Conservation (phyloP, 2,888 invertebrate species). For the Myopa testacea region DNA sequence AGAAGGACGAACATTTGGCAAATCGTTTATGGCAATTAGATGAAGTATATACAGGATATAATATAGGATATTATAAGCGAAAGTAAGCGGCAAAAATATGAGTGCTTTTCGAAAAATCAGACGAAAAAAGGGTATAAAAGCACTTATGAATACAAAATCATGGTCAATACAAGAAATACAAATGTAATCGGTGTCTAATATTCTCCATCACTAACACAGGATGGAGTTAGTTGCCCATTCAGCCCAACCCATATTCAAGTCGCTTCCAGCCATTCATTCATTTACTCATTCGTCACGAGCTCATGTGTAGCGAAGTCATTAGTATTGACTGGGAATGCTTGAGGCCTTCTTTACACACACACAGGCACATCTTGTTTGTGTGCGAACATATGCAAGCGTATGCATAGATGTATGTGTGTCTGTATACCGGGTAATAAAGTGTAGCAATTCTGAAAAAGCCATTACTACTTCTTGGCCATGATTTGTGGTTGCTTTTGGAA, state of each 20-base stretch:
- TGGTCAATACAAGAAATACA: too few species aligned
- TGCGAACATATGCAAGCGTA: not conserved
- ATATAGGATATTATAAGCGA: too few species aligned
- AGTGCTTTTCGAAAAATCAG: too few species aligned
- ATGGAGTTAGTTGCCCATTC: not conserved
- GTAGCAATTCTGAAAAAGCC: slow-evolving; percentile 37
- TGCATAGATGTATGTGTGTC: not conserved
- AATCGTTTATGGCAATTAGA: too few species aligned
- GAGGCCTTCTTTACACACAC: not conserved
- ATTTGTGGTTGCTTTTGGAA: slow-evolving; percentile 13
- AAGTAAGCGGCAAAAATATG: too few species aligned
- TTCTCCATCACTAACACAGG: too few species aligned
- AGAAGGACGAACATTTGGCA: too few species aligned
- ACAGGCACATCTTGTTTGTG: not conserved
- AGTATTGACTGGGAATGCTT: slow-evolving; percentile 22
- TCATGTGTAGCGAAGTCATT: slow-evolving; percentile 30
- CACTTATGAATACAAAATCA: too few species aligned
- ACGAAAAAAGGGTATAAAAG: too few species aligned
- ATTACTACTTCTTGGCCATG: slow-evolving; percentile 30
- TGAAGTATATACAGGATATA: too few species aligned
- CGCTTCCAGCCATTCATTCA: slow-evolving; percentile 3
- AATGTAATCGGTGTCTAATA: too few species aligned
- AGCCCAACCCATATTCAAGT: not conserved
- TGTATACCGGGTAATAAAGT: slow-evolving; percentile 29
- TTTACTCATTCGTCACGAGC: slow-evolving; percentile 11